Percentiles rank a stretch among this genome's conserved stretches.
Conservation (phyloP, 1,140 invertebrate species). For the Augochlora pura region DNA sequence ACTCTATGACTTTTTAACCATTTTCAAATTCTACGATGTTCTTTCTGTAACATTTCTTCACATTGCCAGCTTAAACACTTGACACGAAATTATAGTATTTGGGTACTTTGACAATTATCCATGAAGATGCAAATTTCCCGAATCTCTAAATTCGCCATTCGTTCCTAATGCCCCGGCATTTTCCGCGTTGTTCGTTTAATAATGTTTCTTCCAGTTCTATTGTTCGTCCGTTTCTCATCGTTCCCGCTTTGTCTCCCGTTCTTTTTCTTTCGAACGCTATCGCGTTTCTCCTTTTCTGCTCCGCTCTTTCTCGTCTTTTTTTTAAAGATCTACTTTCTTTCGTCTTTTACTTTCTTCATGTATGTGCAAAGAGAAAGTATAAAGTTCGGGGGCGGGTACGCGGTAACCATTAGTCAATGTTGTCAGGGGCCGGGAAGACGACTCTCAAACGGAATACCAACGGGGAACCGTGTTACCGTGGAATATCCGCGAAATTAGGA, state of each 20-base stretch:
- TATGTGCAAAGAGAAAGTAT: constrained; percentile 30
- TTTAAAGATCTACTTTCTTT: constrained; percentile 7
- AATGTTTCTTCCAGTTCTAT: not conserved
- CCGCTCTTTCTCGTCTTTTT: not conserved
- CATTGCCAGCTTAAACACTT: too few species aligned
- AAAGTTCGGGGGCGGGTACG: constrained; percentile 64
- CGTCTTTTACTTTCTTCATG: not conserved
- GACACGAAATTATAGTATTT: too few species aligned
- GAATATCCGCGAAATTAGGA: constrained; percentile 29
- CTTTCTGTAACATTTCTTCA: too few species aligned
- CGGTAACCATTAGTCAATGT: constrained; percentile 72
- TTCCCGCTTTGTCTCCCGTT: not conserved
- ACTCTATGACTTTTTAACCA: too few species aligned
- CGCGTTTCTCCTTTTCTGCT: not conserved
- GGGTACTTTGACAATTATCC: too few species aligned
- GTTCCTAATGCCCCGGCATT: not conserved
- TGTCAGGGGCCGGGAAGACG: constrained; percentile 68
- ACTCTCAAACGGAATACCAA: constrained; percentile 58
- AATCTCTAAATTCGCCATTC: not conserved
- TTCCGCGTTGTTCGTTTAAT: not conserved
- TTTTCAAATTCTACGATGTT: too few species aligned
- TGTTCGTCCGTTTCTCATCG: not conserved
- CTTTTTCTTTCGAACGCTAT: not conserved
- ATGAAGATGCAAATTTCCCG: not conserved
- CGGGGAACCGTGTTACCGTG: constrained; percentile 8